Percentiles rank a stretch among this genome's conserved stretches.
These are phyloP conservation scores for Coboldia fuscipes DNA, from an alignment of 1,140 invertebrate genomes.

Conservation along the genomic window DNA sequence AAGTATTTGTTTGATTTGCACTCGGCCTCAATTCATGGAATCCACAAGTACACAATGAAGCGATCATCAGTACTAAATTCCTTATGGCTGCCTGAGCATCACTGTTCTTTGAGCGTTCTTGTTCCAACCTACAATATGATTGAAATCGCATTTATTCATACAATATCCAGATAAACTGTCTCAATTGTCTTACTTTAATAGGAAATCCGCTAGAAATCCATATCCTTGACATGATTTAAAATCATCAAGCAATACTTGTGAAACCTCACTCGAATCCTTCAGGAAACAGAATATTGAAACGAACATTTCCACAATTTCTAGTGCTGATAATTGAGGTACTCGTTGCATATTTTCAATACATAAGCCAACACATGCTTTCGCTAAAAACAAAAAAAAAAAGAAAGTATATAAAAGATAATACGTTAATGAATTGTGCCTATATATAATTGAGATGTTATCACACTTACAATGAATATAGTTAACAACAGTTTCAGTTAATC, in stretches of 20 bases:
- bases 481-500: slow-evolving; percentile 76
- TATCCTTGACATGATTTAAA: slow-evolving; percentile 90
- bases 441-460: too few species aligned
- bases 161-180: slow-evolving; percentile 1
- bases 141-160: neutral
- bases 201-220: slow-evolving; percentile 80
- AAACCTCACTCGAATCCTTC: slow-evolving; percentile 95
- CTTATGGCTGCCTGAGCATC: slow-evolving; percentile 76
- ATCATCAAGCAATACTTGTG: slow-evolving; percentile 84
- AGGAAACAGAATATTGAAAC: slow-evolving; percentile 94
- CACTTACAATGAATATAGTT: slow-evolving; percentile 90
- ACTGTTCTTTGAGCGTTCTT: slow-evolving; percentile 40
- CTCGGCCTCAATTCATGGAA: slow-evolving; percentile 71
- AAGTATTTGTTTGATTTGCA: slow-evolving; percentile 60
- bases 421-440: too few species aligned
- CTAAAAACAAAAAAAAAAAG: slow-evolving; percentile 29
- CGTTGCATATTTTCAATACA: slow-evolving; percentile 96
- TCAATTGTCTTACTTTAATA: slow-evolving; percentile 69
- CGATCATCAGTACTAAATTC: slow-evolving; percentile 81
- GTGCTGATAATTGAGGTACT: slow-evolving; percentile 72
- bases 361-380: slow-evolving; percentile 81
- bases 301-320: slow-evolving; percentile 96
- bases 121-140: slow-evolving; percentile 38
- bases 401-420: neutral
- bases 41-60: slow-evolving; percentile 84